A percentile compares a stretch with the other conserved stretches of the same genome.
Evolutionary conservation across 2,888 invertebrate species (phyloP).

Genomic region (Teinopalpus imperialis): DNA sequence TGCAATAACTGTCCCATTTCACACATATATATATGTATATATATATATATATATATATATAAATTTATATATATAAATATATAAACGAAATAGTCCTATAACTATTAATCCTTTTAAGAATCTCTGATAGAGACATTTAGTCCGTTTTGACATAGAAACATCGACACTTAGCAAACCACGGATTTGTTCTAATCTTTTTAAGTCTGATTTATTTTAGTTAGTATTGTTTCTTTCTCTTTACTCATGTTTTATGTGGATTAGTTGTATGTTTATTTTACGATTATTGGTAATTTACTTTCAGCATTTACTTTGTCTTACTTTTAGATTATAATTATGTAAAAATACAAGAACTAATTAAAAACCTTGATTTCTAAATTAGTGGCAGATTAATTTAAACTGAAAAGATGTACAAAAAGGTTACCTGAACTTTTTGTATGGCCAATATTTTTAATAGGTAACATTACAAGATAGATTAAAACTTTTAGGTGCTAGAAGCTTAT

Average conservation of each 20-base stretch:
- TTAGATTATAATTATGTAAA: not conserved
- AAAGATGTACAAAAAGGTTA: slow-evolving; percentile 70
- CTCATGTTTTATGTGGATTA: slow-evolving; percentile 9
- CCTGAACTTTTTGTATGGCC: slow-evolving; percentile 63
- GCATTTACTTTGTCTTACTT: not conserved
- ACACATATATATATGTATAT: too few relatives aligned
- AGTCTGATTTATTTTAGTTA: slow-evolving; percentile 70
- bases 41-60: too few relatives aligned
- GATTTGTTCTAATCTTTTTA: slow-evolving; percentile 45
- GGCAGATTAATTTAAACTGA: slow-evolving; percentile 7
- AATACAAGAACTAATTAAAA: too few relatives aligned
- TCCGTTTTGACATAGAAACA: too few relatives aligned
- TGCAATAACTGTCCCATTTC: too few relatives aligned
- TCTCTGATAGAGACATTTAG: too few relatives aligned
- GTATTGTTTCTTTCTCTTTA: slow-evolving; percentile 51
- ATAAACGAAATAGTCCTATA: too few relatives aligned
- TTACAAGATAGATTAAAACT: slow-evolving; percentile 25
- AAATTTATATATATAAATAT: too few relatives aligned
- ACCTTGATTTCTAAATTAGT: slow-evolving; percentile 26
- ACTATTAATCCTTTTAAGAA: too few relatives aligned
- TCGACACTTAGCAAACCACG: too few relatives aligned
- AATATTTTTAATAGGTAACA: slow-evolving; percentile 38
- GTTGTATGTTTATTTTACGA: too few relatives aligned
- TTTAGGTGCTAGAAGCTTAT: slow-evolving; percentile 60
- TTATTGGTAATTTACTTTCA: not conserved